Conservation (phyloP, 2,888 invertebrate genomes). For the Leucoptera coffeella region DNA sequence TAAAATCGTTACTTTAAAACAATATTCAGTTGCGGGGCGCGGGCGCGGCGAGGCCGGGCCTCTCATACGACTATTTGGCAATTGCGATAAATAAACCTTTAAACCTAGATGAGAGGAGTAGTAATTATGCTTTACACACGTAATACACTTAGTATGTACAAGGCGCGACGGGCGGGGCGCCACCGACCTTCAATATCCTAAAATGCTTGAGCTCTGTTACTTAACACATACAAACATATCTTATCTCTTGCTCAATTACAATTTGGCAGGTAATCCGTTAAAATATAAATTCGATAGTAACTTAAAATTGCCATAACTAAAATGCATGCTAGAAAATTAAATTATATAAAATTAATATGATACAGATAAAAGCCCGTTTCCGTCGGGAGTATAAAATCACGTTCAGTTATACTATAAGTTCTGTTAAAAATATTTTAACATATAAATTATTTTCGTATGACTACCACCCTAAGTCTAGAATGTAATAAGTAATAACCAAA, state of each 20-base stretch:
- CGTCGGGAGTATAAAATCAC: conserved; percentile 42
- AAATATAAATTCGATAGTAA: conserved; percentile 39
- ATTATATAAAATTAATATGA: conserved; percentile 50
- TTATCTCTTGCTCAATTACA: conserved; percentile 37
- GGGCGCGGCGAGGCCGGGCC: conserved; percentile 16
- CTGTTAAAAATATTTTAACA: conserved; percentile 49
- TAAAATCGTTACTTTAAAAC: conserved; percentile 52
- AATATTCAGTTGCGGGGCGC: conserved; percentile 38
- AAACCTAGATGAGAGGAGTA: conserved; percentile 51
- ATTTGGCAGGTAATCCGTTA: conserved; percentile 49
- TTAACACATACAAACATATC: conserved; percentile 27
- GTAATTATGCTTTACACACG: conserved; percentile 50
- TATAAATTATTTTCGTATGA: conserved; percentile 47
- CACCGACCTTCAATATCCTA: conserved; percentile 27
- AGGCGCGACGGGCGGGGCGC: conserved; percentile 25
- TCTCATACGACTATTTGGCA: conserved; percentile 39
- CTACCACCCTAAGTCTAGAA: conserved; percentile 51
- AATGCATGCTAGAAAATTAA: conserved; percentile 44
- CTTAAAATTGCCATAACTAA: conserved; percentile 46
- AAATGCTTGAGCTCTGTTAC: conserved; percentile 41
- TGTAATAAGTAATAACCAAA: conserved; percentile 52
- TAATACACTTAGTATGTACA: conserved; percentile 42
- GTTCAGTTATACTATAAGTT: conserved; percentile 48
- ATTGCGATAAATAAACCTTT: conserved; percentile 50
- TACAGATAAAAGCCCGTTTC: conserved; percentile 31